phyloP scores from a whole-genome alignment of 1,140 invertebrate genomes.

The Agraylea sexmaculata region DNA sequence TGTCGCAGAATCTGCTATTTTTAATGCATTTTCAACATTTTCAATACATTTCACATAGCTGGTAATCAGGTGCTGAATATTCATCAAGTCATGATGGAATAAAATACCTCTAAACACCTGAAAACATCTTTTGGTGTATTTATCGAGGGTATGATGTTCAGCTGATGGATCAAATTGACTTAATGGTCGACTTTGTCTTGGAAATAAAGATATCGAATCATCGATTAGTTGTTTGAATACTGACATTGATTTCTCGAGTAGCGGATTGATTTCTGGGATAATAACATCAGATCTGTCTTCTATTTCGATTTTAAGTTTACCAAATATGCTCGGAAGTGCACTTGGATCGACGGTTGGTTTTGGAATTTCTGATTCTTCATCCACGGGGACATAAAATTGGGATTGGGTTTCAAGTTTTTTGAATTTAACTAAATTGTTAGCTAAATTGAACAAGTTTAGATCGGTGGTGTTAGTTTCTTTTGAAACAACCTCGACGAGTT shows the following conservation, averaged over 20 bases:
- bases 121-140: slow-evolving; percentile 36
- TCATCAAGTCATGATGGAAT: slow-evolving; percentile 35
- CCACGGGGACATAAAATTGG: slow-evolving; percentile 37
- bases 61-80: slow-evolving; percentile 30
- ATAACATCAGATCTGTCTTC: slow-evolving; percentile 29
- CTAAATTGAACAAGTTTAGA: slow-evolving; percentile 34
- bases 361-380: slow-evolving; percentile 8
- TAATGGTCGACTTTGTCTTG: slow-evolving; percentile 35
- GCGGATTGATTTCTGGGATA: slow-evolving; percentile 28
- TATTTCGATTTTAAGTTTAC: slow-evolving; percentile 24
- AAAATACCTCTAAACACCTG: slow-evolving; percentile 38
- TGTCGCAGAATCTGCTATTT: slow-evolving; percentile 32
- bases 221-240: slow-evolving; percentile 30
- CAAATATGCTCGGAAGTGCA: slow-evolving; percentile 31
- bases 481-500: slow-evolving; percentile 23
- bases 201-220: slow-evolving; percentile 33
- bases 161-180: slow-evolving; percentile 37
- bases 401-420: slow-evolving; percentile 34
- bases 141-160: slow-evolving; percentile 35
- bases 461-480: slow-evolving; percentile 31
- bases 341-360: slow-evolving; percentile 26
- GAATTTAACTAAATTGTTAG: slow-evolving; percentile 31
- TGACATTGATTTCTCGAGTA: slow-evolving; percentile 26
- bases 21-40: slow-evolving; percentile 25
- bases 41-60: slow-evolving; percentile 28